phyloP scores from a whole-genome alignment of 2,113 vertebrate genomes.

The Nibea coibor region DNA sequence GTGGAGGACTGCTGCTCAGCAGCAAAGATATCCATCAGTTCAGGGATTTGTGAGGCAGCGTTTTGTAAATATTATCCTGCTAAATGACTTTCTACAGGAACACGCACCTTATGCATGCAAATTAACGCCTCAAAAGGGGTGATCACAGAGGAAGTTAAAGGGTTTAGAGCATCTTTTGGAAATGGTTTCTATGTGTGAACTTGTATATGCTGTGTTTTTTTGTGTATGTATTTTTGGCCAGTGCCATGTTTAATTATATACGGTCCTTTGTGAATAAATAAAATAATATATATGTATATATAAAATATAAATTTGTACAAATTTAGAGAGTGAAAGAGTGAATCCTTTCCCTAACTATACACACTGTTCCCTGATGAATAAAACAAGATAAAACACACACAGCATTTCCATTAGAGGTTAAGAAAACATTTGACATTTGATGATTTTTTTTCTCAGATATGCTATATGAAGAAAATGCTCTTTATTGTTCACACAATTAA shows the following conservation, averaged over 20 bases:
- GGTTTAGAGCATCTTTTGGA: not conserved
- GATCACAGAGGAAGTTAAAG: not conserved
- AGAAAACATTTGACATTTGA: too few relatives aligned
- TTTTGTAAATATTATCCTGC: slow-evolving; percentile 36
- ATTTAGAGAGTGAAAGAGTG: not conserved
- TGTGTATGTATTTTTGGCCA: not conserved
- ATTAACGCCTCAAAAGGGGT: not conserved
- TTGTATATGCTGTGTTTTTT: not conserved
- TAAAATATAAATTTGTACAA: not conserved
- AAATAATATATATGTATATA: too few relatives aligned
- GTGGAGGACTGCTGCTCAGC: not conserved
- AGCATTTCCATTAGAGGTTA: not conserved
- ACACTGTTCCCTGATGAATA: slow-evolving; percentile 50
- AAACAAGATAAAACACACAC: slow-evolving; percentile 31
- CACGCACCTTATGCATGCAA: not conserved
- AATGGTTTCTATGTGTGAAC: not conserved
- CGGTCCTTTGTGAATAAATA: not conserved
- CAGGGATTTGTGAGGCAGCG: not conserved
- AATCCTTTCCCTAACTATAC: not conserved
- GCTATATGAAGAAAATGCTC: not conserved
- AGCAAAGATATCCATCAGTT: slow-evolving; percentile 5
- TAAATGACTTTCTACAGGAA: slow-evolving; percentile 33
- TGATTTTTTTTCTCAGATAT: not conserved
- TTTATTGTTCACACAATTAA: not conserved
- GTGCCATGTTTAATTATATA: not conserved